Conservation (phyloP, 2,113 vertebrate species). For the Catagonus wagneri region DNA sequence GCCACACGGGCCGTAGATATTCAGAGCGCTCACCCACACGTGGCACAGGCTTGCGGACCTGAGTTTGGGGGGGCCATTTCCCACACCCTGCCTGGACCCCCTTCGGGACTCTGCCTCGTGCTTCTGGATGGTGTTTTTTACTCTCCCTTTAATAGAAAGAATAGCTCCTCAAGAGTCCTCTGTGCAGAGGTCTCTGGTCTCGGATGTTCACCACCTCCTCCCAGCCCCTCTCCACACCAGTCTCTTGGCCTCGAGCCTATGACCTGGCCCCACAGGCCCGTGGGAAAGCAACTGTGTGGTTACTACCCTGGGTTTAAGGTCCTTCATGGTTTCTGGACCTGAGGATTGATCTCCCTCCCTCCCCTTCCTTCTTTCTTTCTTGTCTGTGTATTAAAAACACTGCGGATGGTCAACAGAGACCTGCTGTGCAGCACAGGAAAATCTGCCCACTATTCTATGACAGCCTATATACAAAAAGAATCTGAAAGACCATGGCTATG, state of each 20-base stretch:
- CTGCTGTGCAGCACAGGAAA: too few relatives aligned
- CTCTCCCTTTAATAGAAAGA: background rate
- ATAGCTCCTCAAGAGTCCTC: background rate
- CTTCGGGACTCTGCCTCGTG: background rate
- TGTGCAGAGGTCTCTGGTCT: background rate
- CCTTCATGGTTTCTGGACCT: background rate
- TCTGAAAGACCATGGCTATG: too few relatives aligned
- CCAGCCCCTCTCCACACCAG: rapidly evolving
- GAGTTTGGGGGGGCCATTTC: background rate
- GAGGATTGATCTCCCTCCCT: background rate
- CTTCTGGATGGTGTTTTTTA: background rate
- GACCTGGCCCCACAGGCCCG: background rate
- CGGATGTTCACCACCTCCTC: background rate
- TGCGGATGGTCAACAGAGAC: too few relatives aligned
- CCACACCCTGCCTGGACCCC: background rate
- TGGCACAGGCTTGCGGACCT: background rate
- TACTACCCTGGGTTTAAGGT: background rate
- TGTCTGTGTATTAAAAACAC: background rate
- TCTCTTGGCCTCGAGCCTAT: background rate
- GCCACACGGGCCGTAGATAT: background rate
- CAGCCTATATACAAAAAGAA: too few relatives aligned
- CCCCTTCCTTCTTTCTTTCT: background rate
- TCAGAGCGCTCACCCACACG: background rate
- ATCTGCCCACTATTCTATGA: too few relatives aligned
- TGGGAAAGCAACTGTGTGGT: background rate